phyloP scores from a whole-genome alignment of 2,113 vertebrate genomes.

The Campylomormyrus numenius region DNA sequence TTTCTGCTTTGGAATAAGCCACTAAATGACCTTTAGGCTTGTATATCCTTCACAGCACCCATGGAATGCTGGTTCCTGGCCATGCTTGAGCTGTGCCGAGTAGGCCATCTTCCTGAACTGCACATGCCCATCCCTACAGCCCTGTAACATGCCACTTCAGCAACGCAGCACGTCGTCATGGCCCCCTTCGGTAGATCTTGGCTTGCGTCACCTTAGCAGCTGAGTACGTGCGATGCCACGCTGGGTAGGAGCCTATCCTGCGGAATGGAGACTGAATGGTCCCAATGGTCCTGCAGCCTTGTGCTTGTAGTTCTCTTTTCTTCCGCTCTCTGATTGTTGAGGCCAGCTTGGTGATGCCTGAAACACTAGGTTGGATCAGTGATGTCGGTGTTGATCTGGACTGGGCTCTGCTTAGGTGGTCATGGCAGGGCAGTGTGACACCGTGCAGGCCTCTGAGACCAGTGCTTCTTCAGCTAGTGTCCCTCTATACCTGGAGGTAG shows the following conservation, averaged over 20 bases:
- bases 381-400: not conserved
- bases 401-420: not conserved
- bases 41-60: not conserved
- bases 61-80: not conserved
- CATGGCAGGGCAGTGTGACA: not conserved
- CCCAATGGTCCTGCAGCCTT: not conserved
- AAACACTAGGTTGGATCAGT: not conserved
- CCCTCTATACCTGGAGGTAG: not conserved
- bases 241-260: not conserved
- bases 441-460: not conserved
- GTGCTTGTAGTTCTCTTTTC: not conserved
- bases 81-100: not conserved
- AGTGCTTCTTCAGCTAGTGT: not conserved
- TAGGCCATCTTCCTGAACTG: not conserved
- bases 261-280: not conserved
- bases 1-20: not conserved
- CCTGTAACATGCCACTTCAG: not conserved
- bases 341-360: not conserved
- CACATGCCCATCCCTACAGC: not conserved
- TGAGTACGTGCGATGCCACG: not conserved
- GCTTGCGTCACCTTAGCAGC: not conserved
- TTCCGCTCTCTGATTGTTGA: not conserved
- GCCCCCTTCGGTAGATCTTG: not conserved
- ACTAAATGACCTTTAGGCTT: not conserved
- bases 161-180: not conserved